Evolutionary conservation across 2,888 invertebrate genomes (phyloP), one percentile per base, ranked within the genome.

Genomic region (Agrochola macilenta): DNA sequence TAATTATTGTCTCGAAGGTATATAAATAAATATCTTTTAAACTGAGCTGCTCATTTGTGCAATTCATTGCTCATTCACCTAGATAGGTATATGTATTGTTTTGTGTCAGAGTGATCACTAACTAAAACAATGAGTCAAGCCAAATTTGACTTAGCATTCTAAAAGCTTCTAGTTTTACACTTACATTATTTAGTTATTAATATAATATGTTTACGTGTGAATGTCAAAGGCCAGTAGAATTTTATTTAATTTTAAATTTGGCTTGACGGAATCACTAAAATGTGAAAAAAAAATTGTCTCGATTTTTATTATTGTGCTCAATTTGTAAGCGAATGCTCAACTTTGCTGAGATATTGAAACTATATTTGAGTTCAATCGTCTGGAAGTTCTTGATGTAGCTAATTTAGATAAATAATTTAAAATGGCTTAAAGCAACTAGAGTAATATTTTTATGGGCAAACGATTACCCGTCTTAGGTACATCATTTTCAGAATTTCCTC

Each of bases 161-260:
- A 63, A 88, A 82, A 78, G n/a, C 23, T 74, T 71, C 20, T 82
- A 71, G 46, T 71, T 79, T 46, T 30, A 79, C 26, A 80, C 23
- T 76, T 43, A 71, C 39, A 39, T 80, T 26, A n/a, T 49, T 65
- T 70, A 72, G 49, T 52, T 68, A 58, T 5, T 78, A 49, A 49
- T 74, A 66, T 46, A n/a, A 60, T 69, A 79, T 75, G 74, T 64
- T 69, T 69, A 81, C 70, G 70, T 86, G 73, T 82, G 83, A 76
- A 73, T 82, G 81, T 81, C 58, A 79, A 82, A 73, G 91, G 91
- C 90, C 91, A 91, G 91, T 91, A 90, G 78, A 80, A 43, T 80
- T 69, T 12, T 66, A 61, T 49, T 58, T 57, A 61, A 70, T 76
- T 79, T 88, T 89, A 74, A 80, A 81, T 86, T 89, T 88, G 86